phyloP scores from a whole-genome alignment of 2,888 invertebrate species.

The Crepidodera aurea region DNA sequence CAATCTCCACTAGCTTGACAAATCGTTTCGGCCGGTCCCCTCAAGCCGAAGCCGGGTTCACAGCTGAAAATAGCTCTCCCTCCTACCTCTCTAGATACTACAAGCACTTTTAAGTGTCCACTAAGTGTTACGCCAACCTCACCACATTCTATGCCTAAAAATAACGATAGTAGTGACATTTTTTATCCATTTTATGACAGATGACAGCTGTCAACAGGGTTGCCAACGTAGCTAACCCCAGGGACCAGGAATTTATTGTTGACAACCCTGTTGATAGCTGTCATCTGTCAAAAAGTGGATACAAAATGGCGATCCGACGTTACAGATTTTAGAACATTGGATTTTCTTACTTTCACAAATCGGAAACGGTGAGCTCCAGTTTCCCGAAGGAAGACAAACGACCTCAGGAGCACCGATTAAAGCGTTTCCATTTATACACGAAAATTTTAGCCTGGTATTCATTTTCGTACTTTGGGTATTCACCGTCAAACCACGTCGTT shows the following conservation, averaged over 20 bases:
- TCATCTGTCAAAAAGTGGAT: no score
- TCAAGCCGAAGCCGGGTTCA: slow-evolving; percentile 77
- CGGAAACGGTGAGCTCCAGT: slow-evolving; percentile 85
- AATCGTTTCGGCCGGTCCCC: slow-evolving; percentile 77
- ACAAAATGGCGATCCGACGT: no score
- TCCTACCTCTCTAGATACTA: slow-evolving; percentile 81
- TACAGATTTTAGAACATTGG: no score
- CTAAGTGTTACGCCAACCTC: slow-evolving; percentile 69
- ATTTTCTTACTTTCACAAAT: slow-evolving; percentile 77
- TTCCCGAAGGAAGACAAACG: slow-evolving; percentile 81
- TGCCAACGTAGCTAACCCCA: no score
- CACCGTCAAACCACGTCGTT: slow-evolving; percentile 76
- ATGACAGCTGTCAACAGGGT: no score
- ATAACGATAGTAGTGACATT: no score
- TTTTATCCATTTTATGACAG: slow-evolving; percentile 5
- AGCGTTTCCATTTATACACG: slow-evolving; percentile 82
- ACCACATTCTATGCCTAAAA: slow-evolving; percentile 79
- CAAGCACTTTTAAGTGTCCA: slow-evolving; percentile 73
- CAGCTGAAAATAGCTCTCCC: slow-evolving; percentile 84
- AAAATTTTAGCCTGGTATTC: slow-evolving; percentile 76
- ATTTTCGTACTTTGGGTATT: slow-evolving; percentile 77
- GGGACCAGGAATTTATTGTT: no score
- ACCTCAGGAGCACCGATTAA: slow-evolving; percentile 79
- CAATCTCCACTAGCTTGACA: slow-evolving; percentile 82
- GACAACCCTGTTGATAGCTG: no score